Base-by-base conservation (phyloP, 2,888 invertebrate species). In the Cantharis nigra region DNA sequence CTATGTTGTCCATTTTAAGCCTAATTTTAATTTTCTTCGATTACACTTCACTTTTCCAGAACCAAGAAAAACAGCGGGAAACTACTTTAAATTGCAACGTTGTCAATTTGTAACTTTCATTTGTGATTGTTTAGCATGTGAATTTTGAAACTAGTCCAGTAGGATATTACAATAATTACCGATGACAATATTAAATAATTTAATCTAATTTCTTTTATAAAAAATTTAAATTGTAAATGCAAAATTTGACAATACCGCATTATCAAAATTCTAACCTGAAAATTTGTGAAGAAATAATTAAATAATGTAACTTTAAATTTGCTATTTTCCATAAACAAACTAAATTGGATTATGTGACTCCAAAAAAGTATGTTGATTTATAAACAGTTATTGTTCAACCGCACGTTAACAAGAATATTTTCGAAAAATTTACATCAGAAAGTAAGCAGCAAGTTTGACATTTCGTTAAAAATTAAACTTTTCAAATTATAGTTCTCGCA, bases 1-100 rank as follows among this genome's bases (percentile, higher is more conserved):
- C 69, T 65, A 74, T 69, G 71, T 9, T 26, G 9, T 77, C 71
- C 78, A 78, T 78, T 63, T 72, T 69, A n/a, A 74, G 4, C 3
- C 4, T 23, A 9, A 28, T 13, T 67, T 16, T 67, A 26, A 49
- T 49, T 49, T n/a, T n/a, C n/a, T 49, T 49, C n/a, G n/a, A 49
- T 49, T 49, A 65, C 13, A 1, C n/a, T 26, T n/a, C 26, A 9
- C 65, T 23, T 20, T 64, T 20, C 20, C 10, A 7, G n/a, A 1
- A 67, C 9, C 23, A 23, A 67, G 23, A 23, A 23, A 67, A 16
- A 23, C 20, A 26, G 65, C 65, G 65, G 65, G 65, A 67, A 67
- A 67, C 65, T 23, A 49, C 49, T 67, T 67, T 26, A 67, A 67
- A 26, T 20, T 67, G n/a, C 23, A n/a, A 23, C 13, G 26, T 23